These are phyloP conservation scores for Lordiphosa andalusiaca DNA, from an alignment of 2,888 invertebrate genomes.

Conservation along the genomic window DNA sequence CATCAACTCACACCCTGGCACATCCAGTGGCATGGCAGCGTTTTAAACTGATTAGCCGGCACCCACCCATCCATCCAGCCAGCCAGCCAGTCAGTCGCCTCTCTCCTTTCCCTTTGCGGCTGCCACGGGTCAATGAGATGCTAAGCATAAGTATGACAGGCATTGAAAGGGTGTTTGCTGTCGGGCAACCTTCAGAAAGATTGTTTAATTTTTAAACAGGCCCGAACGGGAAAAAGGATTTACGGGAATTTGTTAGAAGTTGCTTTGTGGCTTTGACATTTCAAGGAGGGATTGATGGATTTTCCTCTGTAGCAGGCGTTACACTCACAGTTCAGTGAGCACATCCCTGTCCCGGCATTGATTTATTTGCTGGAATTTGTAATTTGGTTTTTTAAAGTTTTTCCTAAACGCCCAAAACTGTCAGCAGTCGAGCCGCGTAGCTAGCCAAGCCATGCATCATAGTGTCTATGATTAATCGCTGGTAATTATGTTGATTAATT, in stretches of 20 bases:
- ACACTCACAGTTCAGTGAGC: conserved; percentile 53
- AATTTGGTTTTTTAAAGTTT: conserved; percentile 52
- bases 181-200: conserved; percentile 50
- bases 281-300: conserved; percentile 57
- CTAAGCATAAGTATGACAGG: conserved; percentile 62
- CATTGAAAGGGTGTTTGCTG: conserved; percentile 57
- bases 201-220: conserved; percentile 62
- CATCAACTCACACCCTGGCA: conserved; percentile 16
- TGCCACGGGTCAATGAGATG: conserved; percentile 72
- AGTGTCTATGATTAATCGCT: conserved; percentile 67
- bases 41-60: conserved; percentile 65
- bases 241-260: conserved; percentile 54
- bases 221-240: conserved; percentile 42
- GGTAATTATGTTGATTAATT: conserved; percentile 76
- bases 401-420: conserved; percentile 50
- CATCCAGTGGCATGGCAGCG: conserved; percentile 32
- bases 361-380: conserved; percentile 61
- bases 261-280: conserved; percentile 67
- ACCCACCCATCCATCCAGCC: conserved; percentile 18
- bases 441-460: conserved; percentile 39
- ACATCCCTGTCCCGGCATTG: conserved; percentile 42
- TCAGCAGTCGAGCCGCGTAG: conserved; percentile 38
- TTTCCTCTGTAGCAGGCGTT: conserved; percentile 28
- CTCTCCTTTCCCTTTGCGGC: conserved; percentile 35
- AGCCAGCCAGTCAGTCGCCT: neutral